These are phyloP conservation scores for Corythoichthys haematopterus DNA, from an alignment of 2,113 vertebrate species.

Conservation along the genomic window DNA sequence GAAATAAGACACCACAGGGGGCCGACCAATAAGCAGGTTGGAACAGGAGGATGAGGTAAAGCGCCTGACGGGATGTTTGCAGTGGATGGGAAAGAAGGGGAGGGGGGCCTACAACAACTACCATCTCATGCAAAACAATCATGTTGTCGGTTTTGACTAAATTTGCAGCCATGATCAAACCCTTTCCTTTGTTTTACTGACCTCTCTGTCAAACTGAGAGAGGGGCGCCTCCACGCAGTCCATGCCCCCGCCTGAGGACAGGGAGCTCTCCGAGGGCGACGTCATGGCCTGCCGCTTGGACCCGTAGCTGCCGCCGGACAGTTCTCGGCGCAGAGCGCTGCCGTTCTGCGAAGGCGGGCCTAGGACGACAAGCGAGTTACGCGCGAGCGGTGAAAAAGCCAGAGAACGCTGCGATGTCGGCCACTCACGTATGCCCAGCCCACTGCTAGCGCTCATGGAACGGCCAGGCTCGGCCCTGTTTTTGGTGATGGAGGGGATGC, in stretches of 20 bases:
- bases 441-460: constrained; percentile 97
- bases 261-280: constrained; percentile 90
- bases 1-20: constrained; percentile 22
- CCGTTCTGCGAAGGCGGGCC: constrained; percentile 91
- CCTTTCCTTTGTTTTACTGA: constrained; percentile 51
- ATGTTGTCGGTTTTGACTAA: background rate
- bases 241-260: constrained; percentile 92
- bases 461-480: constrained; percentile 88
- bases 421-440: constrained; percentile 88
- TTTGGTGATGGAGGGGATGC: constrained; percentile 93
- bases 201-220: constrained; percentile 93
- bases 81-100: constrained; percentile 18
- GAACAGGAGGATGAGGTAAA: constrained; percentile 29
- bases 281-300: constrained; percentile 88
- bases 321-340: constrained; percentile 85
- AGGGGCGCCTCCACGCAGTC: constrained; percentile 85
- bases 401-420: background rate
- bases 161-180: background rate
- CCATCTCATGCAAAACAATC: background rate
- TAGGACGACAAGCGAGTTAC: constrained; percentile 36
- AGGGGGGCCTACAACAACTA: background rate
- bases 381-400: background rate
- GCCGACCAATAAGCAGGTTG: constrained; percentile 7
- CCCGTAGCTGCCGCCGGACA: constrained; percentile 86
- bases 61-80: constrained; percentile 33